Evolutionary conservation across 2,888 invertebrate species (phyloP), one percentile per base, ranked within the genome.

Genomic region (Megalurothrips usitatus): DNA sequence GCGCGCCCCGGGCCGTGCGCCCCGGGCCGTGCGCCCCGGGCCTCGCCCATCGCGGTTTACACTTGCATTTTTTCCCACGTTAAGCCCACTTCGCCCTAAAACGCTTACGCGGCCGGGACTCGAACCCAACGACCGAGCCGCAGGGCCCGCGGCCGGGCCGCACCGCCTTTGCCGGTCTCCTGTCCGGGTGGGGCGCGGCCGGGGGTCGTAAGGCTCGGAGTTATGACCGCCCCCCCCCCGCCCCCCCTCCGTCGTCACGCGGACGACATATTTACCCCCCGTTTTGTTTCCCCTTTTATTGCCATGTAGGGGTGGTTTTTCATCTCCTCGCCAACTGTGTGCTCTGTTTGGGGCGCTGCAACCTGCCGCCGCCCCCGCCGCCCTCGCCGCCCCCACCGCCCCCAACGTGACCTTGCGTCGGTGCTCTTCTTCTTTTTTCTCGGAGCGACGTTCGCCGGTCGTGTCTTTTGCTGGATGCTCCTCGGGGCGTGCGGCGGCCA

Each of bases 231-330:
- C 14, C 52, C 52, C 52, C n/a, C 11, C 68, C n/a, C 63, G 63
- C 63, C n/a, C 68, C 34, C 34, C 34, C 34, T 2, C 23, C 68
- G 68, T 43, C 68, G 68, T 68, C 68, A 68, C 68, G 23, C 9
- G 68, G 23, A 1, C 68, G 68, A 23, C 68, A 68, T 68, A 68
- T 68, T 68, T 68, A 52, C 52, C 52, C 52, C 52, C 14, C 52
- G 68, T 68, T 23, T 68, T 19, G 23, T 68, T 68, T 68, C 68
- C 58, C 17, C 23, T 68, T 68, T 68, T 68, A 68, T 68, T 68
- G 68, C 23, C 17, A 17, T 43, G 34, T 43, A 43, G 34, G 34
- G 34, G 34, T 6, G 34, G 34, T 17, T 52, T 52, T 52, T 52
- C 14, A 19, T 52, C 52, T 52, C 52, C 14, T 43, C 34, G 6